Evolutionary conservation across 2,888 invertebrate genomes (phyloP), one percentile per base, ranked within the genome.

Genomic region (Tenthredo scrophulariae): DNA sequence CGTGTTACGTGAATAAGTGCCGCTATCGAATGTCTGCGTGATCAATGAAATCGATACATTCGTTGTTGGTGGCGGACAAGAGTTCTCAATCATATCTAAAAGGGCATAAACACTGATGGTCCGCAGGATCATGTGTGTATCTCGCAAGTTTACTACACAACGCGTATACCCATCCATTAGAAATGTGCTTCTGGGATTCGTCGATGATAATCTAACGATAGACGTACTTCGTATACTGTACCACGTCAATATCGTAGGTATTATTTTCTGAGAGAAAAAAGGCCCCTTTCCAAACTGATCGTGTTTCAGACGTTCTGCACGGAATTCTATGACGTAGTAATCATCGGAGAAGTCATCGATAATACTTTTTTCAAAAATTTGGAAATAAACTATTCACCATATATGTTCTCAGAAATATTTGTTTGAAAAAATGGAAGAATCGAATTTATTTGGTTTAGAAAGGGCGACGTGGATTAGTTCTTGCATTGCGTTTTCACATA

Each of bases 11-110:
- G 33, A 5, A 80, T 80, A 40, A 26, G 29, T 43, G 22, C n/a
- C 13, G 40, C 22, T 80, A 80, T 80, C 80, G 22, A 62, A 58
- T 80, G 7, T 80, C 80, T 37, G 62, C 80, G 40, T 37, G 37
- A 9, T 80, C 80, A 26, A 62, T 80, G 80, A 62, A 58, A 58
- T 79, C 26, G 62, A 58, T 54, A 62, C 62, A 37, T 40, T n/a
- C 22, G 54, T 40, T 33, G 58, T 54, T 22, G 15, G 15, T 13
- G 13, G 58, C 15, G 22, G 40, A 15, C 37, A 22, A 79, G 50
- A 18, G 77, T 43, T 54, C 33, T 79, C 46, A 79, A 9, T 9
- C 58, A n/a, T 5, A 29, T 26, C 13, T 58, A 22, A 9, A 40
- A n/a, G 5, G 33, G 22, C n/a, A 54, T 75, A 37, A 79, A 58